Conservation (phyloP, 2,113 vertebrate genomes). For the Myotis brandtii region DNA sequence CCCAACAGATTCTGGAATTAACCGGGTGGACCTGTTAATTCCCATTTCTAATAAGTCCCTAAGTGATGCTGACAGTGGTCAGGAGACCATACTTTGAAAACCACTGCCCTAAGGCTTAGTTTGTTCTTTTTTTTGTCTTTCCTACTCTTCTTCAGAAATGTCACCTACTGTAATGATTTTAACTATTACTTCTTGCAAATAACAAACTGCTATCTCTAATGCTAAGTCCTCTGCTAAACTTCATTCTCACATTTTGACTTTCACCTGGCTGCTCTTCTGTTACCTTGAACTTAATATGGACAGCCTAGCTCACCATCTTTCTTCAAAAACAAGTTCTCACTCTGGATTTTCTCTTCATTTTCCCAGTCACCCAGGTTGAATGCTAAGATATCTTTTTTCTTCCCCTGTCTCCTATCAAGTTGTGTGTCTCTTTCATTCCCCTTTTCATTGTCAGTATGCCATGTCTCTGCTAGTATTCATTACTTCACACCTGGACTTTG, state of each 20-base stretch:
- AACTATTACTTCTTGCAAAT: not conserved
- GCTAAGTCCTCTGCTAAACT: not conserved
- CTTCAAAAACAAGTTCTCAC: not conserved
- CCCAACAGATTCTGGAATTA: too few species aligned
- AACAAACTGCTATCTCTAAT: not conserved
- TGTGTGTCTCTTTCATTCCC: not conserved
- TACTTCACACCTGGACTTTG: constrained; percentile 36
- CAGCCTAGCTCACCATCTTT: not conserved
- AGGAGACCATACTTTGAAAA: not conserved
- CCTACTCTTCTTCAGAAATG: not conserved
- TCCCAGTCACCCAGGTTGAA: not conserved
- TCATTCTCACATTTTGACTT: not conserved
- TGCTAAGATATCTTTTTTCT: not conserved
- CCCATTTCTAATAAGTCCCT: not conserved
- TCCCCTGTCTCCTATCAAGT: not conserved
- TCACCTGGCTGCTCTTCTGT: not conserved
- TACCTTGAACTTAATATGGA: not conserved
- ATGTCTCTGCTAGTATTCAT: not conserved
- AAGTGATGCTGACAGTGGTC: not conserved
- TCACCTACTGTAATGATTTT: not conserved
- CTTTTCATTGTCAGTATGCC: not conserved
- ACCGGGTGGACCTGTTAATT: not conserved
- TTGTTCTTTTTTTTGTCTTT: not conserved
- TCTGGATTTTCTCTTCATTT: not conserved
- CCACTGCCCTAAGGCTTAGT: not conserved